Evolutionary conservation across 2,888 invertebrate species (phyloP).

Genomic region (Ichneumon xanthorius): DNA sequence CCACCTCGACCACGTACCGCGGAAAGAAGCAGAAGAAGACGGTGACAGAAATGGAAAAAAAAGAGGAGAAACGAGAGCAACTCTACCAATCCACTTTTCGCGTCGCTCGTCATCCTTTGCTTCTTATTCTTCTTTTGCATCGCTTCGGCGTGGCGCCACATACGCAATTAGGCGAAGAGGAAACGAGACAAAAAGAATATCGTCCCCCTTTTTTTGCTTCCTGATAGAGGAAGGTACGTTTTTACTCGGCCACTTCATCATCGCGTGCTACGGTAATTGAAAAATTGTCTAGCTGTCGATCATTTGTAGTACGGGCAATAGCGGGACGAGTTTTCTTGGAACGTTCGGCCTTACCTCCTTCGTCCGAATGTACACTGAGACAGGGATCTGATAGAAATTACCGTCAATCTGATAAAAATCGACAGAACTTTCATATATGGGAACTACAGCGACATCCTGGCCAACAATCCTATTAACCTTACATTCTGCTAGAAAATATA

Average conservation of each 20-base stretch:
- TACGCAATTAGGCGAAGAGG: conserved; percentile 45
- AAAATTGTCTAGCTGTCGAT: conserved; percentile 3
- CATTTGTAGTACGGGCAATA: not conserved
- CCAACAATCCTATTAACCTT: too few relatives aligned
- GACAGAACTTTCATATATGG: too few relatives aligned
- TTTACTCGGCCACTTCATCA: not conserved
- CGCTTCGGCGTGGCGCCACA: conserved; percentile 24
- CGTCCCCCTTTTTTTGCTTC: not conserved
- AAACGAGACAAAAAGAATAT: conserved; percentile 13
- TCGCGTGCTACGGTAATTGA: conserved; percentile 16
- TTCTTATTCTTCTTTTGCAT: conserved; percentile 27
- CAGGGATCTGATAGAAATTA: too few relatives aligned
- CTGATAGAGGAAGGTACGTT: not conserved
- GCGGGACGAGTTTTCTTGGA: not conserved
- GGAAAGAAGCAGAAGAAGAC: conserved; percentile 44
- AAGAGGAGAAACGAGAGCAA: conserved; percentile 27
- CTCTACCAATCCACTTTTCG: conserved; percentile 60
- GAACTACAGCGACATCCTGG: too few relatives aligned
- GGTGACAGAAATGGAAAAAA: conserved; percentile 1
- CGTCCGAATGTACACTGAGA: too few relatives aligned
- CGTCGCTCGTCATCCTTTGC: conserved; percentile 38
- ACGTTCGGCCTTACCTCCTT: not conserved
- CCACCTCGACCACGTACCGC: conserved; percentile 53
- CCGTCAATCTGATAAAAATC: too few relatives aligned
- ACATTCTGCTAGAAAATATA: too few relatives aligned